Conservation (phyloP, 1,140 invertebrate genomes). For the Doryteuthis pealeii region DNA sequence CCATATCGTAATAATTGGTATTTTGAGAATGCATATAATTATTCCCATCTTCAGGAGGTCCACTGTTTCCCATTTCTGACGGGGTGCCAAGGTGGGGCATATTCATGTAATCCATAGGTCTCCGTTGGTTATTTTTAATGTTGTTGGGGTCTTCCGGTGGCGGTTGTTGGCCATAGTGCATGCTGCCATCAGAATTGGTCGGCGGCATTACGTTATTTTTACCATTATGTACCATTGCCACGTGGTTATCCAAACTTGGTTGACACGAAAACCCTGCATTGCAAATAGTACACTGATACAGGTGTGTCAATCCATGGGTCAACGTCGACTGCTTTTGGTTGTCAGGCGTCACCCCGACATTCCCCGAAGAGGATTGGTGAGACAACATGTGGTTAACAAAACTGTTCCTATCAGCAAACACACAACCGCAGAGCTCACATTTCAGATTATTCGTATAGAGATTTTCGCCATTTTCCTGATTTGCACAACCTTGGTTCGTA, state of each 20-base stretch:
- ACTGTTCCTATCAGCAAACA: conserved; percentile 82
- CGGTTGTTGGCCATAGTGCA: too few relatives aligned
- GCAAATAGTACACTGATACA: conserved; percentile 61
- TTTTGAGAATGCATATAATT: too few relatives aligned
- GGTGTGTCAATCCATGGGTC: conserved; percentile 77
- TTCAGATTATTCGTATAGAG: conserved; percentile 82
- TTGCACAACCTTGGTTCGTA: conserved; percentile 24
- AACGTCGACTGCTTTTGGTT: conserved; percentile 66
- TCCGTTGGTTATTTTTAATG: neutral
- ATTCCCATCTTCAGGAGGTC: too few relatives aligned
- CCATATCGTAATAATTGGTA: too few relatives aligned
- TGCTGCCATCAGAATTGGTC: neutral
- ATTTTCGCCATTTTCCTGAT: conserved; percentile 21
- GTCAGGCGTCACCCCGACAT: conserved; percentile 85
- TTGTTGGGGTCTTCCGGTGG: neutral
- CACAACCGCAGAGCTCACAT: conserved; percentile 79
- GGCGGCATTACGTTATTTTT: neutral
- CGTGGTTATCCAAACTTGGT: neutral
- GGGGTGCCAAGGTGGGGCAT: neutral
- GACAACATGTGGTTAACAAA: conserved; percentile 89
- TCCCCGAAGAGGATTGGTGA: conserved; percentile 91
- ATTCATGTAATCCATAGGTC: neutral
- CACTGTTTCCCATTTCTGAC: neutral
- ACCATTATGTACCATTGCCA: neutral
- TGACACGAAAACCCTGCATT: neutral